These are phyloP conservation scores for Myopa tessellatipennis DNA, from an alignment of 2,888 invertebrate genomes.

Conservation along the genomic window DNA sequence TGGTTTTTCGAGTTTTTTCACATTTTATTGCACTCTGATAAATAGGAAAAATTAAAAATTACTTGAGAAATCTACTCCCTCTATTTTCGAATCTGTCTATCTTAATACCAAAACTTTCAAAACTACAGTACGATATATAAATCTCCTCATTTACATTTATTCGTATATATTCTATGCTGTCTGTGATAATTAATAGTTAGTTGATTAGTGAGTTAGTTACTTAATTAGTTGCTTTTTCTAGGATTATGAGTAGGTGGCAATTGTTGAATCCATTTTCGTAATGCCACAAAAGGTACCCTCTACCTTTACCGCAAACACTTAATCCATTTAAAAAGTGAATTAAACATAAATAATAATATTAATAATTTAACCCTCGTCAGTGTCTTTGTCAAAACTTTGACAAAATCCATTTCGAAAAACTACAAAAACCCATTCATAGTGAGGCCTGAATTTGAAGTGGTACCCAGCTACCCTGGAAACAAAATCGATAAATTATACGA, in stretches of 20 bases:
- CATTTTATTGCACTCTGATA: no score
- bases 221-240: no score
- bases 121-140: not conserved
- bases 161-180: no score
- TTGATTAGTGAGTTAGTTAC: no score
- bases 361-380: constrained; percentile 58
- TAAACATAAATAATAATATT: constrained; percentile 19
- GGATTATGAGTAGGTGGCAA: no score
- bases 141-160: not conserved
- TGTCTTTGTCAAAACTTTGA: constrained; percentile 58
- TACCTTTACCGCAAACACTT: constrained; percentile 10
- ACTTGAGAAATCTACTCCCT: no score
- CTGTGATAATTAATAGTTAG: no score
- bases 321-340: constrained; percentile 3
- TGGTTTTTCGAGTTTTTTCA: no score
- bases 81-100: not conserved
- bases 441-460: not conserved
- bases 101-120: not conserved
- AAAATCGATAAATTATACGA: constrained; percentile 14
- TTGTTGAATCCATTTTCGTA: no score
- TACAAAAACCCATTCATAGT: not conserved
- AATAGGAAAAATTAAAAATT: no score
- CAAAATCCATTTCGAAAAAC: constrained; percentile 3
- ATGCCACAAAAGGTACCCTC: not conserved
- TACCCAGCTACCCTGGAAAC: not conserved